A percentile compares a stretch with the other conserved stretches of the same genome.
These are phyloP conservation scores for Villa cingulata DNA, from an alignment of 2,888 invertebrate species.

Conservation along the genomic window DNA sequence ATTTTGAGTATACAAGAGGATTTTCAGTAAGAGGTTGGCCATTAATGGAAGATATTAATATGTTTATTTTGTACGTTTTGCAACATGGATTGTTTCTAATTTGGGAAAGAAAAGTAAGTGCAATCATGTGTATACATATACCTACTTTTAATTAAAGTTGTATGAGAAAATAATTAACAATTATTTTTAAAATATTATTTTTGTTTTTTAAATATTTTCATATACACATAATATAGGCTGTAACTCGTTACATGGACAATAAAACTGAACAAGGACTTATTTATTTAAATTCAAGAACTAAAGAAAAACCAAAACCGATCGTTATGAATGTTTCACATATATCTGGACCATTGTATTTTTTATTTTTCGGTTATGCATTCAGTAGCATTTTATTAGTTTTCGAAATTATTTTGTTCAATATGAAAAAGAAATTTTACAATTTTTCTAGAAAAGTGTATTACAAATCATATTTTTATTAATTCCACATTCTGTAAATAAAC, in stretches of 20 bases:
- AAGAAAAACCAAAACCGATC: constrained; percentile 21
- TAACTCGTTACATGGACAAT: constrained; percentile 22
- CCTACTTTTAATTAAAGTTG: no score
- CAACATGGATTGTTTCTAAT: constrained; percentile 27
- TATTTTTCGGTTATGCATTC: constrained; percentile 23
- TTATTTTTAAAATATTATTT: no score
- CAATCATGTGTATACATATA: no score
- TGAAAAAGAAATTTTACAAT: neutral
- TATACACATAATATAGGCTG: neutral
- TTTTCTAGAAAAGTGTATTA: no score
- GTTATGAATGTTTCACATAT: constrained; percentile 26
- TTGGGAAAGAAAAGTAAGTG: constrained; percentile 26
- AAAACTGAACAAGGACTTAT: constrained; percentile 23
- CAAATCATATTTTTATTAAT: no score
- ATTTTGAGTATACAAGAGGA: constrained; percentile 30
- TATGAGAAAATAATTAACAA: neutral
- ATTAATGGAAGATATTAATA: constrained; percentile 25
- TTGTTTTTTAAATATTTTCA: no score
- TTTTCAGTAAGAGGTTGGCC: constrained; percentile 31
- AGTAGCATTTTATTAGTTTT: constrained; percentile 20
- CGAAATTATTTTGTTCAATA: constrained; percentile 16
- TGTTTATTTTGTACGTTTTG: constrained; percentile 23
- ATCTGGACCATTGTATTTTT: constrained; percentile 26
- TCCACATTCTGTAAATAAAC: no score
- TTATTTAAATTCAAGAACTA: constrained; percentile 20